phyloP scores from a whole-genome alignment of 2,113 vertebrate genomes.

The Cebus imitator region DNA sequence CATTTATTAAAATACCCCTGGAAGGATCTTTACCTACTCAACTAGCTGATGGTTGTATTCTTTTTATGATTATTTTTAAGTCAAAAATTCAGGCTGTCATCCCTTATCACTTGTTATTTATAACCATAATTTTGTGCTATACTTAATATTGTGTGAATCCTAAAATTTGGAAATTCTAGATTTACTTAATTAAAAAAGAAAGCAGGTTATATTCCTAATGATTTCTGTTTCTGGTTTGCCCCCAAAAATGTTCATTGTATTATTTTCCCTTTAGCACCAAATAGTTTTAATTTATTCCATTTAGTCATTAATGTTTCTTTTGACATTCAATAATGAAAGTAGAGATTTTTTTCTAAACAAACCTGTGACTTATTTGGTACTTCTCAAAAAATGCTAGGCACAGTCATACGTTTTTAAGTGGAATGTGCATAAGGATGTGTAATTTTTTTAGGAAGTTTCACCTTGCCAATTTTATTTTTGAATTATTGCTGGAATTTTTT shows the following conservation, averaged over 20 bases:
- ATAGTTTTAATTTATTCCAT: background rate
- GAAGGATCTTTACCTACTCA: background rate
- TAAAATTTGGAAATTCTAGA: background rate
- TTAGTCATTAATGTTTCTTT: background rate
- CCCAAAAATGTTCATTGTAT: background rate
- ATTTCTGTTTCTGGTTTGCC: constrained; percentile 24
- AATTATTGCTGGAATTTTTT: constrained; percentile 5
- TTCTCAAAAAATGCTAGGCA: background rate
- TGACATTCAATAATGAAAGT: background rate
- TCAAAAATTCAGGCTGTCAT: background rate
- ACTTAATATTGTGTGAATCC: background rate
- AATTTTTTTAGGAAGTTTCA: constrained; percentile 36
- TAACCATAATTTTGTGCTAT: background rate
- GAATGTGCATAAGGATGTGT: background rate
- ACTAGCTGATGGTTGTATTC: background rate
- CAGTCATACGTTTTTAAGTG: background rate
- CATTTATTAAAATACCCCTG: background rate
- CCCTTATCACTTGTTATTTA: background rate
- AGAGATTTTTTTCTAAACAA: background rate
- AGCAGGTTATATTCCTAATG: background rate
- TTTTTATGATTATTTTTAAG: background rate
- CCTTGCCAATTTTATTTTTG: constrained; percentile 32
- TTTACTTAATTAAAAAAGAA: constrained; percentile 23
- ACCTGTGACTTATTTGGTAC: background rate
- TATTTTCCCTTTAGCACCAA: constrained; percentile 12